These are phyloP conservation scores for Drosophila mercatorum DNA, from an alignment of 2,888 invertebrate genomes.

Conservation along the genomic window DNA sequence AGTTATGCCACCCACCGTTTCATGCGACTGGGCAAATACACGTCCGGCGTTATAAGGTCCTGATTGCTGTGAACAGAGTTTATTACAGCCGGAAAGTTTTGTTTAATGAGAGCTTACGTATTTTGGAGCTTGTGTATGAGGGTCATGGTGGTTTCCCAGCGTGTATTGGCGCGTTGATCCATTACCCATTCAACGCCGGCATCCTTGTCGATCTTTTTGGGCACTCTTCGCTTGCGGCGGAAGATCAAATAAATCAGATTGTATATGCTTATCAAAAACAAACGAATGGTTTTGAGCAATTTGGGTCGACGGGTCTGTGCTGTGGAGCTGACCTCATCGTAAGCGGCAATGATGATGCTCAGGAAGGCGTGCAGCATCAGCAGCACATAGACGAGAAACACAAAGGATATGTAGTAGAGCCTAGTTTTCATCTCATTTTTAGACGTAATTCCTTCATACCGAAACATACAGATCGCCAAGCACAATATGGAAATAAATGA, in stretches of 20 bases:
- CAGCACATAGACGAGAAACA: slow-evolving; percentile 45
- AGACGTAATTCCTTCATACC: slow-evolving; percentile 9
- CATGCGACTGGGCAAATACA: slow-evolving; percentile 34
- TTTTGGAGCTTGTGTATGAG: background rate
- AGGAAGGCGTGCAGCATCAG: slow-evolving; percentile 44
- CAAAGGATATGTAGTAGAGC: slow-evolving; percentile 47
- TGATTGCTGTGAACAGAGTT: slow-evolving; percentile 6
- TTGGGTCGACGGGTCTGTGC: background rate
- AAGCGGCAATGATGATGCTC: slow-evolving; percentile 47
- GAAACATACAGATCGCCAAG: slow-evolving; percentile 36
- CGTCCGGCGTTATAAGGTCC: background rate
- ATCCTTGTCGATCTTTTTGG: slow-evolving; percentile 2
- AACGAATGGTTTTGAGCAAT: background rate
- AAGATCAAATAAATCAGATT: background rate
- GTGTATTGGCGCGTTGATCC: background rate
- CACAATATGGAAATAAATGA: slow-evolving; percentile 44
- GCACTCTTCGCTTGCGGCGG: background rate
- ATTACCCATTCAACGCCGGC: background rate
- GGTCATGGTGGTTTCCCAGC: background rate
- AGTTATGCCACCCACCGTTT: slow-evolving; percentile 16
- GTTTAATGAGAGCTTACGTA: slow-evolving; percentile 10
- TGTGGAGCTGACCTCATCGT: slow-evolving; percentile 25
- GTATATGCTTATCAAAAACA: slow-evolving; percentile 9
- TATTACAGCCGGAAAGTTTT: background rate
- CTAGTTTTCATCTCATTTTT: background rate